Conservation (phyloP, 2,888 invertebrate genomes). For the Polymixis lichenea region DNA sequence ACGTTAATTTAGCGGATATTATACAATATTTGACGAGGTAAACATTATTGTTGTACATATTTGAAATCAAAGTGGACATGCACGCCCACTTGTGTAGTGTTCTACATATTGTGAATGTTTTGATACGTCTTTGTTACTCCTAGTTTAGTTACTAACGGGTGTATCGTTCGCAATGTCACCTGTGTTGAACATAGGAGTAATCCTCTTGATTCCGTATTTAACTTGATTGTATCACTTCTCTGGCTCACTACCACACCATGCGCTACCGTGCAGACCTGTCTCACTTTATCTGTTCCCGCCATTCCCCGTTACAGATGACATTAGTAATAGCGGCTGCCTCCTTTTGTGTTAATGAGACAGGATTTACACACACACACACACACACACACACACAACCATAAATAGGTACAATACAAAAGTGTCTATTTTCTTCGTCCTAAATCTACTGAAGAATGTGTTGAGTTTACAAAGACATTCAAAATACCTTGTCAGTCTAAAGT, state of each 20-base stretch:
- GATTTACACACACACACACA: too few species aligned
- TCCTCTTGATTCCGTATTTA: background rate
- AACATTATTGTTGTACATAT: slow-evolving; percentile 35
- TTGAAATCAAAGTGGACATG: slow-evolving; percentile 43
- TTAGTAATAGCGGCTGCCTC: too few species aligned
- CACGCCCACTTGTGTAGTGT: slow-evolving; percentile 4
- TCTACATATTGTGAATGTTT: slow-evolving; percentile 25
- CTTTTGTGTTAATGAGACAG: too few species aligned
- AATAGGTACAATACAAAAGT: too few species aligned
- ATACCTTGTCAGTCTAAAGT: background rate
- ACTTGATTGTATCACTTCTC: too few species aligned
- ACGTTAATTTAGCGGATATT: slow-evolving; percentile 41
- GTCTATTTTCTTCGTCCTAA: background rate
- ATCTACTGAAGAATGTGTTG: background rate
- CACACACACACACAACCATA: too few species aligned
- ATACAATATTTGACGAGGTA: slow-evolving; percentile 37
- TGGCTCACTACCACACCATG: too few species aligned
- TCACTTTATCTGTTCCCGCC: too few species aligned
- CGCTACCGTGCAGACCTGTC: too few species aligned
- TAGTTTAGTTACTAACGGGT: background rate
- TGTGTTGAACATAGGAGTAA: slow-evolving; percentile 3
- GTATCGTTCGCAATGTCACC: background rate
- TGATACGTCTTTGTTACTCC: slow-evolving; percentile 22
- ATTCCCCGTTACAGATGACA: too few species aligned
- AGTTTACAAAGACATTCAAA: background rate